Evolutionary conservation across 2,797 vertebrate genomes (phyloP), one percentile per base, ranked within the genome.

Genomic region (Onychomys torridus): DNA sequence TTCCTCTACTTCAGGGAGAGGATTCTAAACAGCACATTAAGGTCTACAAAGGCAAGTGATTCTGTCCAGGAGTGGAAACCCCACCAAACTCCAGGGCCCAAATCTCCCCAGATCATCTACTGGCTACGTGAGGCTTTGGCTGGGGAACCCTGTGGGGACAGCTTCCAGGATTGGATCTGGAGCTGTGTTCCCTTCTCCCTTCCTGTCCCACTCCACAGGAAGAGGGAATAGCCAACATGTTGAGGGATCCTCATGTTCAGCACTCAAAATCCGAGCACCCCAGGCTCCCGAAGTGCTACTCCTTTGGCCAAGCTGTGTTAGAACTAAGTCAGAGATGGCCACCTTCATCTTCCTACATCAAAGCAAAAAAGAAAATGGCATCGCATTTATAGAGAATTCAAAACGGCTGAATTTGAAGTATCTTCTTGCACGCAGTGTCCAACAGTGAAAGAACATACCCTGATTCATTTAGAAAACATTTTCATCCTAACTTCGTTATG

Each of bases 381-480:
- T 27, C 32, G 46, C 65, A n/a, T 59, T 94, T 90, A 46, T 2
- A 82, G 55, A 93, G 89, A 87, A 94, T 91, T 77, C 75, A 83
- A 92, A 96, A 92, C 8, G 2, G 67, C 91, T 93, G 87, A 77
- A 69, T 78, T 90, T 95, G 55, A 84, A 91, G 76, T 81, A 79
- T 61, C 77, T 37, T 90, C 88, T 77, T 43, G 75, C 93, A 94
- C 0, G 12, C 88, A 75, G 12, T 0, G 0, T 57, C 90, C 43
- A 82, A 40, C 49, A 61, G 75, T 49, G 92, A 83, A 78, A 95
- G 82, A 71, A 67, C 11, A 76, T 8, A 83, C 57, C 25, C 73
- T 61, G 82, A 96, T 91, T 95, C 85, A 89, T 77, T 90, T 90
- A 93, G 82, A 88, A 94, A 95, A 69, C 67, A 59, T 90, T 89